A percentile compares a stretch with the other conserved stretches of the same genome.
Conservation (phyloP, 2,113 vertebrate species). For the Lampris incognitus region DNA sequence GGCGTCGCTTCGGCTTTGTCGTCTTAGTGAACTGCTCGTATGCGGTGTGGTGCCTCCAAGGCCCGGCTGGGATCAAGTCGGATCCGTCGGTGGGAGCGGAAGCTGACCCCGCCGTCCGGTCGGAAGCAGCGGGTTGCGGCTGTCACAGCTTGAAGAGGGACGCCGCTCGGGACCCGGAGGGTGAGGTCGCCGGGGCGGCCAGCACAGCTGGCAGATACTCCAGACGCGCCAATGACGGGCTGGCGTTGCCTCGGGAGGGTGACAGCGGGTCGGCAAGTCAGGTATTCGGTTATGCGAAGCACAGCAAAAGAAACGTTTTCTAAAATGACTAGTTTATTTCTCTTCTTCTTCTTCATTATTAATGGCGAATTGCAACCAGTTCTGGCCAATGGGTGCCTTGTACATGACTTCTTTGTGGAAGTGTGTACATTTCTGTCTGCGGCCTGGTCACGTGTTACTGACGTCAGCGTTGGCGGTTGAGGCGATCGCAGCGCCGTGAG, state of each 20-base stretch:
- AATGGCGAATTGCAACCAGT: no score
- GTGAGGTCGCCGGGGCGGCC: conserved; percentile 2
- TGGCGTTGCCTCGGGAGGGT: background rate
- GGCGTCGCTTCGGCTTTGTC: conserved; percentile 17
- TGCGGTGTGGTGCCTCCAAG: conserved; percentile 1
- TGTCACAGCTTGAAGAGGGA: conserved; percentile 75
- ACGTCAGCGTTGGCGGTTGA: no score
- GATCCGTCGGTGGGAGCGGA: background rate
- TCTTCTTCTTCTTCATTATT: no score
- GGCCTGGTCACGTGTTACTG: no score
- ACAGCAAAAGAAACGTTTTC: no score
- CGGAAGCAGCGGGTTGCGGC: conserved; percentile 69
- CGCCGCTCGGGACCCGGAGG: conserved; percentile 3
- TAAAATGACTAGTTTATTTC: no score
- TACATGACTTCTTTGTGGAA: no score
- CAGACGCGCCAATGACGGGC: conserved; percentile 44
- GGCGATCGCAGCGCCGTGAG: no score
- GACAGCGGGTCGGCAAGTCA: conserved; percentile 16
- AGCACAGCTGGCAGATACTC: conserved; percentile 74
- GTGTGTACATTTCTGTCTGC: no score
- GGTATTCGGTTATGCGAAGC: conserved; percentile 43
- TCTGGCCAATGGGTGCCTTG: no score
- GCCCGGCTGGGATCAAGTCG: conserved; percentile 26
- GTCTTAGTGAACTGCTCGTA: conserved; percentile 10
- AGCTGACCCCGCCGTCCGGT: background rate